Evolutionary conservation across 2,888 invertebrate genomes (phyloP).

Genomic region (Biston betularia): DNA sequence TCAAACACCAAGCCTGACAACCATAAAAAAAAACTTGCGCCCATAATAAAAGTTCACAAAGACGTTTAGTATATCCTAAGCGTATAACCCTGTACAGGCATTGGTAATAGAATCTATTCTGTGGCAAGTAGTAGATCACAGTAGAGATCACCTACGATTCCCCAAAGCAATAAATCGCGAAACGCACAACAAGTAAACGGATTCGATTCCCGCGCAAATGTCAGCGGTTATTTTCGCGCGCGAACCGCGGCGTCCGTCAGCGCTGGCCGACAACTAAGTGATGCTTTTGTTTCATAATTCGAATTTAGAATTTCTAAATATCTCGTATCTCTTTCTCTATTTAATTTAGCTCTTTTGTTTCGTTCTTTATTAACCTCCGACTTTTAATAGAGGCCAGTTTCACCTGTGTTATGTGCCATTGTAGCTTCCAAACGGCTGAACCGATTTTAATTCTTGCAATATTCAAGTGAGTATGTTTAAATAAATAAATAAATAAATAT

Average conservation of each 20-base stretch:
- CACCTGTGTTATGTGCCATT: too few relatives aligned
- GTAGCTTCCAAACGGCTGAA: too few relatives aligned
- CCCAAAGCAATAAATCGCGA: conserved; percentile 26
- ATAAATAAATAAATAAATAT: too few relatives aligned
- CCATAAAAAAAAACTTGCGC: too few relatives aligned
- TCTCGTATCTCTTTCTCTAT: background rate
- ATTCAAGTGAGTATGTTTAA: too few relatives aligned
- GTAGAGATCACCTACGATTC: conserved; percentile 32
- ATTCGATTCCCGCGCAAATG: conserved; percentile 71
- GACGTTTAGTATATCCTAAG: too few relatives aligned
- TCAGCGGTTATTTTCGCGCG: conserved; percentile 76
- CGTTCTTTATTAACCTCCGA: too few relatives aligned
- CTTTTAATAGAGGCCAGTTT: too few relatives aligned
- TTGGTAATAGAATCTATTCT: background rate
- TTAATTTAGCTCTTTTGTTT: background rate
- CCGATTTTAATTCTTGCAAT: too few relatives aligned
- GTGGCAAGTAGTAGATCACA: conserved; percentile 5
- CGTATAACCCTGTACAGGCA: too few relatives aligned
- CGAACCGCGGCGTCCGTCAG: conserved; percentile 53
- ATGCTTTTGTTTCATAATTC: conserved; percentile 32
- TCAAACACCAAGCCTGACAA: too few relatives aligned
- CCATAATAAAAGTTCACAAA: too few relatives aligned
- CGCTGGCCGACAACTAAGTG: conserved; percentile 52
- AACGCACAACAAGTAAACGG: conserved; percentile 39
- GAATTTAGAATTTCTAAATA: conserved; percentile 31